Evolutionary conservation across 2,888 invertebrate species (phyloP), one percentile per base, ranked within the genome.

Genomic region (Eulithis testata): DNA sequence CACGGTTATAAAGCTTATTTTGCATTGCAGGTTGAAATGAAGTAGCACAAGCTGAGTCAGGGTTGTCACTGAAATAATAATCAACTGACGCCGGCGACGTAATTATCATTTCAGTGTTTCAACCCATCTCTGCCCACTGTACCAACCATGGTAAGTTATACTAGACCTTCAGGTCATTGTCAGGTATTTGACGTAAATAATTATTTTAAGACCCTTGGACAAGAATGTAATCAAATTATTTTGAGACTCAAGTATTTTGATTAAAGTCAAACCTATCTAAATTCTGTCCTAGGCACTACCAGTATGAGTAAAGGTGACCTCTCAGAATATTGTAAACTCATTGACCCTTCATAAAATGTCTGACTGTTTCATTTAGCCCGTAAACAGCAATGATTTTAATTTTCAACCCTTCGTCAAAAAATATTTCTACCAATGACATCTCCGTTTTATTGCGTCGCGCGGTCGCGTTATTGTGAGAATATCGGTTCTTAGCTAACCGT

Each of bases 1-100:
- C 45, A 14, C 11, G 5, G 53, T 0, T 0, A n/a, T 66, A 66
- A 45, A 62, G 54, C 37, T 66, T 31, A 58, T n/a, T 54, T 61
- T 54, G 21, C 61, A 11, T 12, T 52, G 54, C 6, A 45, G 11
- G 4, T 7, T 36, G 37, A 12, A 36, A 31, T 51, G 11, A 6
- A 60, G 45, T 51, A 36, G n/a, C 44, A 44, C n/a, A 47, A 52
- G 76, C 76, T 70, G 71, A 75, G 73, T 69, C 74, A 73, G 73
- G 72, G 75, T 72, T 71, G 73, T 64, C 71, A 63, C 70, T 78
- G 78, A 79, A 83, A 83, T 83, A 81, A 80, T 81, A 82, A 82
- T 82, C 72, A 68, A 68, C 68, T 70, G 65, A 64, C 67, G 63
- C 66, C 56, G 63, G 66, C 71, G 63, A 55, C 63, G 66, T 73